Evolutionary conservation across 2,888 invertebrate genomes (phyloP).

Genomic region (Yponomeuta evonymella): DNA sequence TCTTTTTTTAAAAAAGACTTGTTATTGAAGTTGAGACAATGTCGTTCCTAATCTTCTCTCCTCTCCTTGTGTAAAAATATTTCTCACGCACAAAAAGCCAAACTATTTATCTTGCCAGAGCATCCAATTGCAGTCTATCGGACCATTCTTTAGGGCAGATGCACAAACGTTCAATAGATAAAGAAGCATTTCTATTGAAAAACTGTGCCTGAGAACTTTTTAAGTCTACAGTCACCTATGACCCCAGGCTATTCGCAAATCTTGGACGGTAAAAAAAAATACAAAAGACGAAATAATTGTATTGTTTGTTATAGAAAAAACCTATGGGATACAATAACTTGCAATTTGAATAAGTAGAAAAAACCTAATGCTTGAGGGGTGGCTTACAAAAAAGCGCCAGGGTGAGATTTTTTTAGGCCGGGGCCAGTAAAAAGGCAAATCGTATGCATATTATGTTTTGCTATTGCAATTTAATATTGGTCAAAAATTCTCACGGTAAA

Average conservation of each 20-base stretch:
- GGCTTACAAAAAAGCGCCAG: conserved; percentile 47
- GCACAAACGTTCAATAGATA: conserved; percentile 43
- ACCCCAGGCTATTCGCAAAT: conserved; percentile 56
- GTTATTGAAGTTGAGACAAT: no score
- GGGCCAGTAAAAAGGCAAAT: conserved; percentile 44
- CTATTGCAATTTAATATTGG: conserved; percentile 48
- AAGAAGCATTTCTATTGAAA: conserved; percentile 43
- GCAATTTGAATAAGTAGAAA: conserved; percentile 62
- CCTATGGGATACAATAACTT: conserved; percentile 57
- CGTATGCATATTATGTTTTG: conserved; percentile 47
- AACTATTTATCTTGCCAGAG: conserved; percentile 28
- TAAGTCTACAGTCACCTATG: conserved; percentile 61
- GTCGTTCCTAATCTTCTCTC: neutral
- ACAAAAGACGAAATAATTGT: conserved; percentile 50
- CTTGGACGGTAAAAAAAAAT: conserved; percentile 65
- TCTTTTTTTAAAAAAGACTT: neutral
- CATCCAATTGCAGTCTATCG: conserved; percentile 30
- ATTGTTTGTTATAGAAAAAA: conserved; percentile 64
- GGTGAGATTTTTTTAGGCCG: conserved; percentile 60
- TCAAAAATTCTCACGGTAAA: conserved; percentile 60
- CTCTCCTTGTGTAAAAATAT: neutral
- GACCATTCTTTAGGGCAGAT: conserved; percentile 44
- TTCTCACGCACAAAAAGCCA: conserved; percentile 43
- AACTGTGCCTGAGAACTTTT: conserved; percentile 60
- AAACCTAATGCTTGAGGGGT: conserved; percentile 55